These are phyloP conservation scores for Calephelis virginiensis DNA, from an alignment of 1,140 invertebrate genomes.

Conservation along the genomic window DNA sequence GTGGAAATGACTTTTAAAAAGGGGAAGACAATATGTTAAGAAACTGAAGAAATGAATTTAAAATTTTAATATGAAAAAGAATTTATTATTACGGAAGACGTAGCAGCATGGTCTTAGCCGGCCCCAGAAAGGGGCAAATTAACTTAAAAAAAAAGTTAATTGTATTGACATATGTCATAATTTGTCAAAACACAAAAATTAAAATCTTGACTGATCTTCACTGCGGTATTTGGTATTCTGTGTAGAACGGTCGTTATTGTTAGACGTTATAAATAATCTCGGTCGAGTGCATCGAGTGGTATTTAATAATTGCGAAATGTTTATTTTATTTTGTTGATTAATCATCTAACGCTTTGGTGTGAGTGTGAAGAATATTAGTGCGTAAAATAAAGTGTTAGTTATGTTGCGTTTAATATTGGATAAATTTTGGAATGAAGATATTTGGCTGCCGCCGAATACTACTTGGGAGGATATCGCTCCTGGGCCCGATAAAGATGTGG, in stretches of 20 bases:
- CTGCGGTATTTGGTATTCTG: background rate
- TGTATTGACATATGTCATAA: too few relatives aligned
- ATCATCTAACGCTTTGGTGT: background rate
- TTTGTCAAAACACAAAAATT: background rate
- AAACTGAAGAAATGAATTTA: too few relatives aligned
- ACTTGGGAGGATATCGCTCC: constrained; percentile 93
- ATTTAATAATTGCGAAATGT: background rate
- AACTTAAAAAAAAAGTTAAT: too few relatives aligned
- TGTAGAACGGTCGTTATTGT: constrained; percentile 15
- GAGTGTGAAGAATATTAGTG: constrained; percentile 24
- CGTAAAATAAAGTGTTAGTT: constrained; percentile 21
- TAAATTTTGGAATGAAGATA: constrained; percentile 88
- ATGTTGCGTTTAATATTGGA: constrained; percentile 72
- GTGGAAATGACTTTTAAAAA: too few relatives aligned
- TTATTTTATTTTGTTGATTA: constrained; percentile 17
- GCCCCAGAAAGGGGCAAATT: too few relatives aligned
- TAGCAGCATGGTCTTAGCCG: too few relatives aligned
- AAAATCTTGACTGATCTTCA: background rate
- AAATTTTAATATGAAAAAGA: too few relatives aligned
- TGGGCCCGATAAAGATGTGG: constrained; percentile 85
- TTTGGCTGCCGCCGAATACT: constrained; percentile 94
- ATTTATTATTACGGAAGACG: too few relatives aligned
- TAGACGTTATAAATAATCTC: constrained; percentile 26
- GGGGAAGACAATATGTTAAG: too few relatives aligned
- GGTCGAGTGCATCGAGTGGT: constrained; percentile 6